These are phyloP conservation scores for Macrophya alboannulata DNA, from an alignment of 2,888 invertebrate genomes.

Conservation along the genomic window DNA sequence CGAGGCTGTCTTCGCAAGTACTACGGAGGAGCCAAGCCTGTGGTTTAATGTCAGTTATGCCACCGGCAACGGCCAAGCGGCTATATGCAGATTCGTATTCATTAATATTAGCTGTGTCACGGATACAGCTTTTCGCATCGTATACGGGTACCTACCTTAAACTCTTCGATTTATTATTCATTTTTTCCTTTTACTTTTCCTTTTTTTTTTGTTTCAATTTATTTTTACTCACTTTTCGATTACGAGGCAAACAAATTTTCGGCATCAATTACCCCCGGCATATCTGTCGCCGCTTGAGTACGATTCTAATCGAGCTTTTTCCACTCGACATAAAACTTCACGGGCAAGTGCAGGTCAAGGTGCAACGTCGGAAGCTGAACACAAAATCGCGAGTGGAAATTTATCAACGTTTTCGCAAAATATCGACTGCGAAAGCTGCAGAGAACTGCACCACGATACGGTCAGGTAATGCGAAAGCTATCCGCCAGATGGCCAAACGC, in stretches of 20 bases:
- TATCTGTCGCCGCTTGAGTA: conserved; percentile 32
- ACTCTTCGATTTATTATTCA: conserved; percentile 19
- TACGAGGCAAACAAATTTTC: conserved; percentile 1
- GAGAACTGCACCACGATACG: conserved; percentile 72
- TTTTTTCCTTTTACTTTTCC: background rate
- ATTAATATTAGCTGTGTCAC: conserved; percentile 64
- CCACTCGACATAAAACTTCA: background rate
- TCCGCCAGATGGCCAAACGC: conserved; percentile 79
- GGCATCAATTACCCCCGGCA: conserved; percentile 27
- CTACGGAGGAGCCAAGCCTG: conserved; percentile 41
- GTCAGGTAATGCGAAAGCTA: conserved; percentile 70
- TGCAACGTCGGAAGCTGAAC: conserved; percentile 2
- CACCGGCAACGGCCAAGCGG: conserved; percentile 56
- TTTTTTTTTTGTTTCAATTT: no score
- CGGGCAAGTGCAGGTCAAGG: conserved; percentile 23
- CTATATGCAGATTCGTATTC: conserved; percentile 63
- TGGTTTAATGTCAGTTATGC: conserved; percentile 49
- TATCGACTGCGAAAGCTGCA: conserved; percentile 78
- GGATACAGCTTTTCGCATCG: conserved; percentile 12
- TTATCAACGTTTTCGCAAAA: conserved; percentile 64
- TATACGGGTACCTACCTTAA: background rate
- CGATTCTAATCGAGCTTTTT: background rate
- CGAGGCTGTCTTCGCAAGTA: conserved; percentile 63
- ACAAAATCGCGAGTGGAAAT: conserved; percentile 60
- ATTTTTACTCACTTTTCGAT: background rate